Evolutionary conservation across 2,113 vertebrate species (phyloP), one percentile per base, ranked within the genome.

Genomic region (Corydoras sp.): DNA sequence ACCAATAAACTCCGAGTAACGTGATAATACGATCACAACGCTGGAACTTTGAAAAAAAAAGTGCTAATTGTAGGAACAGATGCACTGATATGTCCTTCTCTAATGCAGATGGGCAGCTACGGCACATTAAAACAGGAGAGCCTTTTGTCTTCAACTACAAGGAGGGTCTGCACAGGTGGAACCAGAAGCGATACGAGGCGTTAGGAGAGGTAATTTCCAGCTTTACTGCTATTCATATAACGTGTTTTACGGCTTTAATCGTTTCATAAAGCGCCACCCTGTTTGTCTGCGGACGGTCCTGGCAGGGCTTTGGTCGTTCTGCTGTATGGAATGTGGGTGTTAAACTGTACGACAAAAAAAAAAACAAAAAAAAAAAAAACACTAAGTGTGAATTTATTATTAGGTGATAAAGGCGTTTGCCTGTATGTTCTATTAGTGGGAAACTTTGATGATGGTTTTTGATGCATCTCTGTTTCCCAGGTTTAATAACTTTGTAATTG

Each of bases 121-220:
- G 96, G 76, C 96, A 99, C 81, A 86, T 88, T 62, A 91, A 91
- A 85, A 96, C 94, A 15, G 94, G 94, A 43, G 95, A 98, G 56
- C 91, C 92, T 0, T 99, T 98, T 91, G 90, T 97, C 62, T 99
- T 99, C 79, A 99, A 99, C 82, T 94, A 91, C 77, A 92, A 93
- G 73, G 94, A 98, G 88, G 94, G 96, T 80, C 91, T 98, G 79
- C 96, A 99, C 77, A 92, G 97, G 75, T 99, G 96, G 96, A 99
- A 99, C 82, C 97, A 99, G 81, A 99, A 98, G 79, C 91, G 97
- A 76, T 99, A 98, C 9, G 97, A 99, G 85, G 97, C 97, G 71
- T 92, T 98, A 15, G 96, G 97, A 88, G 96, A 99, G 94, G 97
- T 98, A 93, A 77, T n/a, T 32, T 30, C n/a, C 56, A 58, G 51